Conservation (phyloP, 2,113 vertebrate genomes). For the Axis porcinus region DNA sequence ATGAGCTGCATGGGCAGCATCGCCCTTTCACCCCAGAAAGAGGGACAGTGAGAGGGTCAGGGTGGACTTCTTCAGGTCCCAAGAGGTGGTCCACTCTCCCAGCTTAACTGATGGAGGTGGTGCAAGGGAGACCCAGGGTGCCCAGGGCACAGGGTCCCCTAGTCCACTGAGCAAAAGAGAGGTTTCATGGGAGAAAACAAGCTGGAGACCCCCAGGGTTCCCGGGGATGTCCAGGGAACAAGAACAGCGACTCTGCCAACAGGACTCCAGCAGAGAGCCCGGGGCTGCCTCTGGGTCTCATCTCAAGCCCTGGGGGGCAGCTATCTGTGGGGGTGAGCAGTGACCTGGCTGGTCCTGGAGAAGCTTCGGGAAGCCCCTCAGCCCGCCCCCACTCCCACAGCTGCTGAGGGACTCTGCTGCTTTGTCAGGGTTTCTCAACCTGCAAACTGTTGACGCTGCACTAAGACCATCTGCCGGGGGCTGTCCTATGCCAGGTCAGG, state of each 20-base stretch:
- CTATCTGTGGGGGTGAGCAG: neutral
- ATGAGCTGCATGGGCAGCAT: accelerated
- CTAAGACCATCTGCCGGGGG: too few relatives aligned
- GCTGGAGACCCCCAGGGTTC: accelerated
- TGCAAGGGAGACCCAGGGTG: neutral
- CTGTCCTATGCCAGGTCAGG: accelerated
- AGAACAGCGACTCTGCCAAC: neutral
- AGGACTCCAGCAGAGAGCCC: accelerated
- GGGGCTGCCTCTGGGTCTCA: neutral
- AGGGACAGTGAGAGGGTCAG: too few relatives aligned
- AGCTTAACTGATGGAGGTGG: accelerated
- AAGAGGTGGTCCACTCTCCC: too few relatives aligned
- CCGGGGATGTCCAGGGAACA: neutral
- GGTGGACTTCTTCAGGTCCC: neutral
- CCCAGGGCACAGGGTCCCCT: accelerated
- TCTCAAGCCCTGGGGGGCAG: neutral
- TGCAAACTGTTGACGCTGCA: accelerated
- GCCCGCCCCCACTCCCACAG: accelerated
- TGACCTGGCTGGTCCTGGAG: neutral
- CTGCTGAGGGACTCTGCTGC: accelerated
- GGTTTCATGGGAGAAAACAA: neutral
- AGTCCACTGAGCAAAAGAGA: neutral
- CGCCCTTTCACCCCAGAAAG: neutral
- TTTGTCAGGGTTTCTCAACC: neutral
- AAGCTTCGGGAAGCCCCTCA: accelerated